A percentile compares a stretch with the other conserved stretches of the same genome.
Evolutionary conservation across 1,140 invertebrate genomes (phyloP).

Genomic region (Anthonomus grandis): DNA sequence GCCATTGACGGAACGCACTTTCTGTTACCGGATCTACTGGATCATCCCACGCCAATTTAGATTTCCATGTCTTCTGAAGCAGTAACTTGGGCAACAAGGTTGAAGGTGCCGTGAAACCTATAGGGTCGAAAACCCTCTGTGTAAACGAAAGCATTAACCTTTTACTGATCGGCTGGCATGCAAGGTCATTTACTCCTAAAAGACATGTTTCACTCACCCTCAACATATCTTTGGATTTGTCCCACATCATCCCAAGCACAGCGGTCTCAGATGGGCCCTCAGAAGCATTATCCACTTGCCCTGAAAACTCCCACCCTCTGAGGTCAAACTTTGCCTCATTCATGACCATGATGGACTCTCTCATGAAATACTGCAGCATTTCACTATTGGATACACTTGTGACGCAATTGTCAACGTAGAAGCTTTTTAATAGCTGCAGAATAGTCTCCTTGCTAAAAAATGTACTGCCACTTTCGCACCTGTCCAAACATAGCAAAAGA

Average conservation of each 20-base stretch:
- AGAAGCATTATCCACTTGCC: not conserved
- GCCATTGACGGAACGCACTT: conserved; percentile 15
- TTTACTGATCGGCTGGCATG: not conserved
- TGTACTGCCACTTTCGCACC: not conserved
- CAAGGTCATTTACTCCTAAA: too few relatives aligned
- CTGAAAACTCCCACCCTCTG: conserved; percentile 21
- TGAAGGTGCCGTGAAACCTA: not conserved
- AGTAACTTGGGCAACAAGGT: conserved; percentile 5
- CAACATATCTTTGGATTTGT: conserved; percentile 3
- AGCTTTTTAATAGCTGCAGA: conserved; percentile 11
- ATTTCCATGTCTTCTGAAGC: conserved; percentile 14
- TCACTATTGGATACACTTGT: conserved; percentile 10
- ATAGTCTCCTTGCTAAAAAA: conserved; percentile 8
- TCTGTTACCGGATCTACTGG: conserved; percentile 9
- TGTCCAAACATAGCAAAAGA: conserved; percentile 1
- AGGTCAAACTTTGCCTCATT: conserved; percentile 17
- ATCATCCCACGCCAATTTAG: conserved; percentile 16
- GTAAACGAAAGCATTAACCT: conserved; percentile 9
- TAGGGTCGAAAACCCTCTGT: conserved; percentile 11
- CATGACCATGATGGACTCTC: conserved; percentile 16
- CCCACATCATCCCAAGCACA: conserved; percentile 14
- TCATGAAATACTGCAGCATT: conserved; percentile 13
- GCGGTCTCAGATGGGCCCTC: not conserved
- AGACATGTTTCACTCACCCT: too few relatives aligned
- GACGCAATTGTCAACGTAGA: conserved; percentile 30